Evolutionary conservation across 2,888 invertebrate species (phyloP).

Genomic region (Eupithecia tripunctaria): DNA sequence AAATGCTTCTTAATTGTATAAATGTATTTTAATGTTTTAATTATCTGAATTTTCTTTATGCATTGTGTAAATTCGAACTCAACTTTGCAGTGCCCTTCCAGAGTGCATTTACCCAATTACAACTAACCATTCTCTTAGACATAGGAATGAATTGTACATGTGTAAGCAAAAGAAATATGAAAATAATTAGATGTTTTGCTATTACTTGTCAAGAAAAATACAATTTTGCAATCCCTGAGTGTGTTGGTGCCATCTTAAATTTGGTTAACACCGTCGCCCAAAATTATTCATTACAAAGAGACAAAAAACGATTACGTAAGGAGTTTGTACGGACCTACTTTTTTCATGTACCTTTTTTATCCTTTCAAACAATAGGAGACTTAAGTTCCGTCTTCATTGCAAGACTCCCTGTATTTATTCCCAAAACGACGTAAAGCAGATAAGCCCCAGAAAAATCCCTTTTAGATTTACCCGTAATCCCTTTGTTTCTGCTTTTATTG

Average conservation of each 20-base stretch:
- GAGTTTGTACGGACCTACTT: constrained; percentile 57
- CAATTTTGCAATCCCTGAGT: too few species aligned
- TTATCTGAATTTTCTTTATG: too few species aligned
- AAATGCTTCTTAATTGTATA: too few species aligned
- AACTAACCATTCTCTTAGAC: too few species aligned
- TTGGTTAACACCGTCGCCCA: background rate
- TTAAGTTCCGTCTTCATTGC: constrained; percentile 73
- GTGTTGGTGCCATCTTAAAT: background rate
- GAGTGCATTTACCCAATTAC: too few species aligned
- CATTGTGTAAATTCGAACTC: too few species aligned
- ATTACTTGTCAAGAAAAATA: too few species aligned
- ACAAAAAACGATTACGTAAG: constrained; percentile 59
- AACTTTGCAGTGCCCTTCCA: too few species aligned
- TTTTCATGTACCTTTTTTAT: constrained; percentile 71
- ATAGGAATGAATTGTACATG: too few species aligned
- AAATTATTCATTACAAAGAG: background rate
- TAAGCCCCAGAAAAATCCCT: constrained; percentile 76
- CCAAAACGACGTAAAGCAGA: constrained; percentile 75
- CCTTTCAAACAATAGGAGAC: constrained; percentile 74
- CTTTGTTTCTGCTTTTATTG: constrained; percentile 76
- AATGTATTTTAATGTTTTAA: too few species aligned
- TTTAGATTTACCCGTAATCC: constrained; percentile 77
- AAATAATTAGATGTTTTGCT: too few species aligned
- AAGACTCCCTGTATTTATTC: constrained; percentile 71
- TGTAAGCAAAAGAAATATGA: too few species aligned